A percentile compares a stretch with the other conserved stretches of the same genome.
phyloP scores from a whole-genome alignment of 2,888 invertebrate genomes.

The Cataglyphis cursor region DNA sequence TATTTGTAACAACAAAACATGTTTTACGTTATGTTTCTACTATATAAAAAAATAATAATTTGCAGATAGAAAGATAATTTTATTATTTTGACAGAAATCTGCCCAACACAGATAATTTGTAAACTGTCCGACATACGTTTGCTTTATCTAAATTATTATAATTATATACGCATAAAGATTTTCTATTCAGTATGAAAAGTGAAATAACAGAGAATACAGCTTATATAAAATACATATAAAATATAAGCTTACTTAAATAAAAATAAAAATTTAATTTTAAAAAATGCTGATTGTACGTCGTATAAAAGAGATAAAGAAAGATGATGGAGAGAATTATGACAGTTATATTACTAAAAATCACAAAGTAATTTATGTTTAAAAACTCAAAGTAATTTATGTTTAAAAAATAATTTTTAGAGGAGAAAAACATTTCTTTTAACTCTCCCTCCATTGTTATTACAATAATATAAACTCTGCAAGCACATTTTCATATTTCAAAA shows the following conservation, averaged over 20 bases:
- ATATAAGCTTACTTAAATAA: neutral
- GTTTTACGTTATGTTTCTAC: neutral
- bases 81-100: slow-evolving; percentile 5
- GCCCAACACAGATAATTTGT: neutral
- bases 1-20: neutral
- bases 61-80: neutral
- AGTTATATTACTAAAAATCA: neutral
- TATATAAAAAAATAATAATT: neutral
- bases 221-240: neutral
- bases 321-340: neutral
- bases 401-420: neutral
- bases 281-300: neutral
- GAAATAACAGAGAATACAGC: neutral
- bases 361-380: neutral
- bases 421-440: neutral
- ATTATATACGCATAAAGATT: neutral
- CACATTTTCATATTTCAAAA: slow-evolving; percentile 16
- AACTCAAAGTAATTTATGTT: neutral
- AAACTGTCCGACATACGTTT: neutral
- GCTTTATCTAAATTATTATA: neutral
- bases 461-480: neutral
- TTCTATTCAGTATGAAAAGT: neutral
- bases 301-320: neutral
- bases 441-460: neutral
- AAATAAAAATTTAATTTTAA: neutral